Base-by-base conservation (phyloP, 2,888 invertebrate genomes). In the Ashinkailepas kermadecensis region DNA sequence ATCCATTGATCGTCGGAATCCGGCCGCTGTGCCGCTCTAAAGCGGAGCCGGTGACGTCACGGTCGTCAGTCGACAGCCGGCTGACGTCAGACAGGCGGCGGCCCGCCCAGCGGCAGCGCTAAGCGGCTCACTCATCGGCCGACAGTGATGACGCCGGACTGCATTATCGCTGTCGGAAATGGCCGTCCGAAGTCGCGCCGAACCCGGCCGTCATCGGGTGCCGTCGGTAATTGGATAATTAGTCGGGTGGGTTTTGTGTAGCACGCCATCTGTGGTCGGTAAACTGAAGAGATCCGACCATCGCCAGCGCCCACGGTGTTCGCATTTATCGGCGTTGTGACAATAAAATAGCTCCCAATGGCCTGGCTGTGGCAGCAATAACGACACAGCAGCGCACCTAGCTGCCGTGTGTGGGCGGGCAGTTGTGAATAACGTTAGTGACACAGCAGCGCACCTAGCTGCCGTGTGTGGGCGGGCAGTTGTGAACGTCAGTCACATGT, bases 1-100 rank as follows among this genome's bases (percentile, higher is more conserved):
- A 70, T 70, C 15, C 70, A 70, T 70, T 70, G 70, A 70, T 70
- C 70, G 70, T 15, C 39, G 25, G 39, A 70, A 70, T 70, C 70
- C 39, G 70, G n/a, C 65, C 23, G 15, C 15, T 39, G 39, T 12
- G 15, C 70, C 70, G 39, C 12, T 6, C 15, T 39, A n/a, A 64
- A 21, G n/a, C 64, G 64, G 64, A 39, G 18, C 64, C 4, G 39
- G 15, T 15, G 70, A 25, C 39, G 70, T 25, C 39, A 62, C 62
- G 15, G 15, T 7, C 15, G 7, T 18, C 12, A 23, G 39, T 15
- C 39, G 70, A 4, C 9, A 25, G 39, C 13, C 7, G 4, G 64
- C 39, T 39, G 39, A 39, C 39, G 39, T 39, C 39, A 39, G 39
- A 39, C 39, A 39, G 39, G 39, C 39, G 39, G 39, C 39, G 39